Evolutionary conservation across 2,888 invertebrate genomes (phyloP).

Genomic region (Dromius quadrimaculatus): DNA sequence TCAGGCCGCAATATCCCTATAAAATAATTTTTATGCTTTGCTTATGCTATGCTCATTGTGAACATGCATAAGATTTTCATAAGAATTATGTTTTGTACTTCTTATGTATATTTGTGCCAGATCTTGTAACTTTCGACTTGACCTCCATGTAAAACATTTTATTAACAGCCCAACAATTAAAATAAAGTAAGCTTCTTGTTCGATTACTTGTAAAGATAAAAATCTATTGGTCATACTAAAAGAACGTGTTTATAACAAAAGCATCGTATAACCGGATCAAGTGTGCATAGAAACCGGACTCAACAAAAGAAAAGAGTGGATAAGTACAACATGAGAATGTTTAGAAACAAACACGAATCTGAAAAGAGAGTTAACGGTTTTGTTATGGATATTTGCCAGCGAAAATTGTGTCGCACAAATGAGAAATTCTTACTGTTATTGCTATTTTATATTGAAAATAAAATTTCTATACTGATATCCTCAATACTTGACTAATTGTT

Average conservation of each 20-base stretch:
- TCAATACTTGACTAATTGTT: too few relatives aligned
- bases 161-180: slow-evolving; percentile 27
- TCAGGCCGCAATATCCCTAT: too few relatives aligned
- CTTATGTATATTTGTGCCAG: too few relatives aligned
- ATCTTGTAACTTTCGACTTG: too few relatives aligned
- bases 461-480: too few relatives aligned
- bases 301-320: slow-evolving; percentile 1
- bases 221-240: slow-evolving; percentile 6
- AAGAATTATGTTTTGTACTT: too few relatives aligned
- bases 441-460: too few relatives aligned
- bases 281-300: slow-evolving; percentile 16
- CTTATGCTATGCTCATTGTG: too few relatives aligned
- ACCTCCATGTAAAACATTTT: slow-evolving; percentile 21
- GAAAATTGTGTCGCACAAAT: slow-evolving; percentile 13
- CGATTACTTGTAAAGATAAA: slow-evolving; percentile 17
- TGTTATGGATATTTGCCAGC: slow-evolving; percentile 23
- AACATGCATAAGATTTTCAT: too few relatives aligned
- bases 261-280: slow-evolving; percentile 19
- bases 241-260: slow-evolving; percentile 20
- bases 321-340: slow-evolving; percentile 2
- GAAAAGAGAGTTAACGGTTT: slow-evolving; percentile 21
- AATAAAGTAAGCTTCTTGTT: slow-evolving; percentile 12
- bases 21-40: too few relatives aligned
- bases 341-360: slow-evolving; percentile 18
- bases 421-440: not conserved